Conservation (phyloP, 2,888 invertebrate genomes). For the Rhimphoctona megacephalus region DNA sequence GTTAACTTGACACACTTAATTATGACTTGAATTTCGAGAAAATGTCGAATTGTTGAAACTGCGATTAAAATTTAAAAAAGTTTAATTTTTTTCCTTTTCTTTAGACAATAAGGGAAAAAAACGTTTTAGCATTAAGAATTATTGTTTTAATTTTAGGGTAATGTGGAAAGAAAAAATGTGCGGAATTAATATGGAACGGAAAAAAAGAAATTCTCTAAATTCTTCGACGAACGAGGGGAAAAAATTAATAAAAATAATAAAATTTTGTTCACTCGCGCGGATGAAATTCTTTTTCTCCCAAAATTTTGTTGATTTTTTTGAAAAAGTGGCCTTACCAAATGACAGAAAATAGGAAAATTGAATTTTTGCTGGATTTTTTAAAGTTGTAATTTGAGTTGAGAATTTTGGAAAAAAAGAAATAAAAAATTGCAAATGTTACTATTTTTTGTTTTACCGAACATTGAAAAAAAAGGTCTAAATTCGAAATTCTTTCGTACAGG, state of each 20-base stretch:
- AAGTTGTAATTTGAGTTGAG: neutral
- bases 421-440: too few species aligned
- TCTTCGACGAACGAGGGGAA: constrained; percentile 21
- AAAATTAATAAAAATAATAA: constrained; percentile 8
- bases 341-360: constrained; percentile 22
- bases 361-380: neutral
- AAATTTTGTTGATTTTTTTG: constrained; percentile 55
- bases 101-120: constrained; percentile 1
- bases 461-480: neutral
- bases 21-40: constrained; percentile 8
- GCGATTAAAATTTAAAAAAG: constrained; percentile 18
- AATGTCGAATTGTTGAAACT: constrained; percentile 44
- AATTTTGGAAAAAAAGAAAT: neutral
- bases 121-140: constrained; percentile 30
- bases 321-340: constrained; percentile 72
- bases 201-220: constrained; percentile 7
- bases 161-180: constrained; percentile 23
- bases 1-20: constrained; percentile 17
- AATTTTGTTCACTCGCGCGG: constrained; percentile 42
- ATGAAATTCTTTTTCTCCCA: constrained; percentile 50
- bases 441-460: neutral
- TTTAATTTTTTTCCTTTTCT: constrained; percentile 3
- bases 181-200: constrained; percentile 1
- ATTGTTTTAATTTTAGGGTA: constrained; percentile 51
- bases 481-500: neutral